Base-by-base conservation (phyloP, 2,888 invertebrate genomes). In the Campoletis raptor region DNA sequence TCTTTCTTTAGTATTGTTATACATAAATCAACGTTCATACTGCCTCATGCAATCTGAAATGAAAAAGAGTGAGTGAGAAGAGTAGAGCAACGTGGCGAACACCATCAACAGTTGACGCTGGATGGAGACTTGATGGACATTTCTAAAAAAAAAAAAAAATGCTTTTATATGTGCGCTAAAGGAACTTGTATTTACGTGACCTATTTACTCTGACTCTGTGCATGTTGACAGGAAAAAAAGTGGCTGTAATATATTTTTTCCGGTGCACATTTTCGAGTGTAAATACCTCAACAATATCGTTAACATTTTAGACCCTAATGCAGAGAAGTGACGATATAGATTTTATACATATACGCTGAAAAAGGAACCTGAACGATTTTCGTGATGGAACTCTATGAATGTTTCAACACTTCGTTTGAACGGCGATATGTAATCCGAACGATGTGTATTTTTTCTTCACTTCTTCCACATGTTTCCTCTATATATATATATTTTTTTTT, bases 341-440 rank as follows among this genome's bases (percentile, higher is more conserved):
- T 21, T 74, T 42, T 36, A 37, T 37, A n/a, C 12, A 12, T 74
- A 37, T 15, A 48, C 21, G n/a, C 7, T 10, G 8, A 10, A 10
- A n/a, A 52, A 36, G 3, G 36, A 21, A 72, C 30, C 15, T 3
- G 30, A 30, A 52, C n/a, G 10, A n/a, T 74, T 57, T 74, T 57
- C 5, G 15, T 30, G 54, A n/a, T n/a, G n/a, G n/a, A 21, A 54
- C 37, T 74, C 42, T 40, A 74, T 61, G 37, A 74, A 74, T 74
- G n/a, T 74, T 57, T 74, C 57, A 74, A 61, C 74, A 40, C 54
- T 57, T n/a, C n/a, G 40, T 21, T 21, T 57, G 21, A 37, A 61
- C 10, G 15, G 37, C 18, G n/a, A 7, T 48, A 7, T 7, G 10
- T 74, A 37, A 74, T 74, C 54, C 57, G 21, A 36, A 37, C 30